Evolutionary conservation across 2,797 vertebrate species (phyloP).

Genomic region (Gallinago stenura): DNA sequence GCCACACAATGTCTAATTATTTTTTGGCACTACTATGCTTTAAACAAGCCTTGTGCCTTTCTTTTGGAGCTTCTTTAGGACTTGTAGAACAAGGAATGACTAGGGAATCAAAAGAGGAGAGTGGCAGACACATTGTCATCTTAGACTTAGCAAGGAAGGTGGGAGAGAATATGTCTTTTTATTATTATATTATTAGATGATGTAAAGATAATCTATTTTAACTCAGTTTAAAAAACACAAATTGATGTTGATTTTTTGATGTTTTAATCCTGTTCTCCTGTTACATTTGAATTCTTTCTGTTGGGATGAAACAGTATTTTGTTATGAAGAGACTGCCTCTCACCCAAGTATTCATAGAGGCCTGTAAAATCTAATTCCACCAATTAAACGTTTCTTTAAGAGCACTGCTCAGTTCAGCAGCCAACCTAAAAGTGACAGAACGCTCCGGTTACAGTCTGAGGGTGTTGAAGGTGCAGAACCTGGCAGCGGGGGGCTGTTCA

Average conservation of each 20-base stretch:
- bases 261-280: neutral
- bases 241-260: neutral
- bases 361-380: neutral
- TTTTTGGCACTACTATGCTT: neutral
- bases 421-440: neutral
- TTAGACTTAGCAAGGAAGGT: neutral
- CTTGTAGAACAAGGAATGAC: neutral
- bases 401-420: neutral
- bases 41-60: neutral
- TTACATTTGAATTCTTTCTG: neutral
- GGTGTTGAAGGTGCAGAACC: neutral
- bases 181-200: neutral
- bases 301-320: neutral
- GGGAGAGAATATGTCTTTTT: accelerated
- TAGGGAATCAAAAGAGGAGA: neutral
- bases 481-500: neutral
- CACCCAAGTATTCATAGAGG: neutral
- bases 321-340: neutral
- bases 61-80: neutral
- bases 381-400: neutral
- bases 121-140: neutral
- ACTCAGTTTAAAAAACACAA: neutral
- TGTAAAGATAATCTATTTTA: neutral
- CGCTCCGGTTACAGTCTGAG: neutral
- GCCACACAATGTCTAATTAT: neutral